Conservation (phyloP, 2,113 vertebrate species). For the Paradisaea rubra region DNA sequence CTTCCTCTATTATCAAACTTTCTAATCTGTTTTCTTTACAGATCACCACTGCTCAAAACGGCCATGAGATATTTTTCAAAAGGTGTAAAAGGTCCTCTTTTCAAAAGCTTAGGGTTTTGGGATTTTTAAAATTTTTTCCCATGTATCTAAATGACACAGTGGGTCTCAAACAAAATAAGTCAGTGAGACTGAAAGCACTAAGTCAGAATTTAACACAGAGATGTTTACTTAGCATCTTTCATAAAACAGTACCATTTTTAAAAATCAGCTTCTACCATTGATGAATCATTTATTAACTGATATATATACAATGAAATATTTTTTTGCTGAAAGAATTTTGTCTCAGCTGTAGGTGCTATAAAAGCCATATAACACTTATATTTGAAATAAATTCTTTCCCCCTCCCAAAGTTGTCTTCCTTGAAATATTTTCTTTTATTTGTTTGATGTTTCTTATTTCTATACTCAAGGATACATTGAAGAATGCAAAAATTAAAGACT, state of each 20-base stretch:
- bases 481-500: constrained; percentile 9
- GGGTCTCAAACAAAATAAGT: background rate
- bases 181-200: background rate
- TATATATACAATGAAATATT: background rate
- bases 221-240: background rate
- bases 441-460: background rate
- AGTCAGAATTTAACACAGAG: background rate
- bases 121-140: background rate
- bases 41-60: constrained; percentile 40
- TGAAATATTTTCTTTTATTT: background rate
- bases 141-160: background rate
- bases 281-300: background rate
- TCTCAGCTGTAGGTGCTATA: background rate
- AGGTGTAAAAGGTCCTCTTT: constrained; percentile 32
- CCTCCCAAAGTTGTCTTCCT: background rate
- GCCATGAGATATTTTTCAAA: constrained; percentile 51
- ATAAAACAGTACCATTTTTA: background rate
- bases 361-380: background rate
- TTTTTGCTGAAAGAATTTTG: background rate
- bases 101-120: background rate
- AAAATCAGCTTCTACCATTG: background rate
- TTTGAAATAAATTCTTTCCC: background rate
- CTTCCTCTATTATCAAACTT: constrained; percentile 69
- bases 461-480: background rate
- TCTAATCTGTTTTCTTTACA: constrained; percentile 71